phyloP scores from a whole-genome alignment of 2,113 vertebrate species.

The Vireo altiloquus region DNA sequence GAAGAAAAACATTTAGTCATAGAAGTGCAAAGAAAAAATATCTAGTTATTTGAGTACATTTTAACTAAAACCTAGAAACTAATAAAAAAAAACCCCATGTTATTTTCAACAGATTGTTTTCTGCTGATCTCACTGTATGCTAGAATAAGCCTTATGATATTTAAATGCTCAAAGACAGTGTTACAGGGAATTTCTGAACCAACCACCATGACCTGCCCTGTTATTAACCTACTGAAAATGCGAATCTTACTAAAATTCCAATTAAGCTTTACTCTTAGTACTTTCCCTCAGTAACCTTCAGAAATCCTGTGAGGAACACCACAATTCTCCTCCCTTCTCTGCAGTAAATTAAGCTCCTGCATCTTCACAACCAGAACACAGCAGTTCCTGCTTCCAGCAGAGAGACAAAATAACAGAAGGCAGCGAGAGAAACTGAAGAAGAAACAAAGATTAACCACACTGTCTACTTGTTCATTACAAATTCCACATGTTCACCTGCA shows the following conservation, averaged over 20 bases:
- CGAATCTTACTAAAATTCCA: background rate
- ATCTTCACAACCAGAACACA: background rate
- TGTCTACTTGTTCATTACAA: background rate
- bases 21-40: background rate
- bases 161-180: background rate
- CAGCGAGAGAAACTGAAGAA: background rate
- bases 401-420: background rate
- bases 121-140: background rate
- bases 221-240: background rate
- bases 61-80: background rate
- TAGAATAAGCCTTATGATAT: background rate
- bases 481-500: background rate
- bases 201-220: background rate
- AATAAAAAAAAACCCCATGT: rapidly evolving
- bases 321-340: background rate
- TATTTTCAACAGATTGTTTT: background rate
- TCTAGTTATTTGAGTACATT: background rate
- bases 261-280: background rate
- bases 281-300: background rate
- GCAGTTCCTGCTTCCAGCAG: background rate
- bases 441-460: background rate
- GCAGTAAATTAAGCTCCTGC: background rate
- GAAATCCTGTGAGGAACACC: background rate
- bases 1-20: background rate
- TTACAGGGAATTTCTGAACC: background rate